Evolutionary conservation across 30 jellyfish, hydroid and myxozoan genomes (phyloP).

Genomic region (Cassiopea andromeda): DNA sequence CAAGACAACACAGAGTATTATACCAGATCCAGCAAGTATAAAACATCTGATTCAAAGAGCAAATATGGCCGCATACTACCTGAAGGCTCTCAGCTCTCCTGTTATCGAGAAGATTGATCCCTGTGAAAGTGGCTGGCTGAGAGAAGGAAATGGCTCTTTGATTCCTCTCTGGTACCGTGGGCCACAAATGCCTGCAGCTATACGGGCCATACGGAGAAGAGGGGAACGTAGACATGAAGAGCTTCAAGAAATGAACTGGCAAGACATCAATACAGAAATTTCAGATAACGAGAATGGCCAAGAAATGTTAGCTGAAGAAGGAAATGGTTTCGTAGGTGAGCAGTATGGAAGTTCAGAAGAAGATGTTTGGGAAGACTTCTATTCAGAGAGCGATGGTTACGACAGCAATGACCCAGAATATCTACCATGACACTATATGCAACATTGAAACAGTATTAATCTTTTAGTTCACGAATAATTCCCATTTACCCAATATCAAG

Average conservation of each 20-base stretch:
- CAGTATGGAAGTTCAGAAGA: slow-evolving; percentile 66
- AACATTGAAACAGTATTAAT: background rate
- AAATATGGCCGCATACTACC: slow-evolving; percentile 40
- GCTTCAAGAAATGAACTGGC: slow-evolving; percentile 26
- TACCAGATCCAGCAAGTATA: slow-evolving; percentile 53
- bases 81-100: slow-evolving; percentile 54
- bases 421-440: slow-evolving; percentile 46
- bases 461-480: background rate
- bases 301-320: slow-evolving; percentile 28
- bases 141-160: slow-evolving; percentile 33
- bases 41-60: slow-evolving; percentile 37
- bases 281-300: slow-evolving; percentile 40
- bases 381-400: slow-evolving; percentile 70
- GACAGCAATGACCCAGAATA: slow-evolving; percentile 79
- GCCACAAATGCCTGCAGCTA: slow-evolving; percentile 65
- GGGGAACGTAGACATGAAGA: slow-evolving; percentile 44
- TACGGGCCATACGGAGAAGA: slow-evolving; percentile 59
- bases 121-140: slow-evolving; percentile 66
- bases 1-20: slow-evolving; percentile 43
- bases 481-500: background rate
- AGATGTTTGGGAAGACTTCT: slow-evolving; percentile 55
- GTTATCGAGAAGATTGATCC: slow-evolving; percentile 44
- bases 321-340: slow-evolving; percentile 55
- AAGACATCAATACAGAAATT: slow-evolving; percentile 32
- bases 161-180: slow-evolving; percentile 66